phyloP scores from a whole-genome alignment of 2,888 invertebrate genomes.

The Heteromyza rotundicornis region DNA sequence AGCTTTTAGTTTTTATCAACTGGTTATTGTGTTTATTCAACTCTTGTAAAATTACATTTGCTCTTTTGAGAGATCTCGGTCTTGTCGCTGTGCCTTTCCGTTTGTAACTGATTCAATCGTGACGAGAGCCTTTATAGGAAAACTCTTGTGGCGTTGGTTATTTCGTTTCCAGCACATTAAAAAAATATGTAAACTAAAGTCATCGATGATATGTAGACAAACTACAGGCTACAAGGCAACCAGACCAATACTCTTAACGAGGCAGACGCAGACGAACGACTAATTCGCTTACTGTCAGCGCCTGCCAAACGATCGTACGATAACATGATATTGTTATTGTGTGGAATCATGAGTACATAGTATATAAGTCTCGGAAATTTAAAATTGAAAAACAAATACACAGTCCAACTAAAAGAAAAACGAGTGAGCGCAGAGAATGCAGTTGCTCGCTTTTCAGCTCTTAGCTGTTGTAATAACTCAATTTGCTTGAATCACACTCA shows the following conservation, averaged over 20 bases:
- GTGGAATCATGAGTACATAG: not conserved
- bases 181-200: conserved; percentile 32
- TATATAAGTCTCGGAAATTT: not conserved
- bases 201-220: no score
- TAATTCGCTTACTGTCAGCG: not conserved
- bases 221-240: not conserved
- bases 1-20: no score
- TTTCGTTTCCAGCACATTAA: not conserved
- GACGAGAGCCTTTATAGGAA: conserved; percentile 46
- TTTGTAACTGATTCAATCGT: conserved; percentile 48
- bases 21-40: not conserved
- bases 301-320: conserved; percentile 37
- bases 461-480: not conserved
- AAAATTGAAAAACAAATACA: no score
- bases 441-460: not conserved
- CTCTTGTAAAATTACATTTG: no score
- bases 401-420: not conserved
- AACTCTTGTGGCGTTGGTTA: conserved; percentile 38
- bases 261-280: not conserved
- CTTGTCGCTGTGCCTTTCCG: conserved; percentile 38
- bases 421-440: not conserved
- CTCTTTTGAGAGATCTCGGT: conserved; percentile 25
- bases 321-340: conserved; percentile 24
- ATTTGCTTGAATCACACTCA: no score
- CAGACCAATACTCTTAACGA: not conserved